Evolutionary conservation across 2,888 invertebrate species (phyloP).

Genomic region (Nasonia oneida): DNA sequence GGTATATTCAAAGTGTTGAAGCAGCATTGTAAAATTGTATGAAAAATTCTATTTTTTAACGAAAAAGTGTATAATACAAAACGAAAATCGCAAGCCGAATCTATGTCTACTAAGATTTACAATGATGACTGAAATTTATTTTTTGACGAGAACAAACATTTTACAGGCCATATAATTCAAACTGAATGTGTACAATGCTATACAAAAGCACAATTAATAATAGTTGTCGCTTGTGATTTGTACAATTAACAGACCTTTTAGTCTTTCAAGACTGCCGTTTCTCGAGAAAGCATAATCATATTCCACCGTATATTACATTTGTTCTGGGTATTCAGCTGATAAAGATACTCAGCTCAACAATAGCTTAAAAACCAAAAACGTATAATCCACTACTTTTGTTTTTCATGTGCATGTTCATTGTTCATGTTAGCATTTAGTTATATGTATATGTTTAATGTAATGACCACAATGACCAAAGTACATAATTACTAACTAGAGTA

Average conservation of each 20-base stretch:
- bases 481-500: conserved; percentile 7
- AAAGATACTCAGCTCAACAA: not conserved
- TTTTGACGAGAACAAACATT: conserved; percentile 13
- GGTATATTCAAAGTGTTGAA: not conserved
- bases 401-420: not conserved
- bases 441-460: not conserved
- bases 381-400: not conserved
- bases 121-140: conserved; percentile 14
- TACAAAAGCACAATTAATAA: not conserved
- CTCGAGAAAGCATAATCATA: not conserved
- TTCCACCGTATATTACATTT: not conserved
- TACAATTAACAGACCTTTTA: not conserved
- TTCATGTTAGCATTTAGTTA: not conserved
- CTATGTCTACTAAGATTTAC: not conserved
- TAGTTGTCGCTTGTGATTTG: not conserved
- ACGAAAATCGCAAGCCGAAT: not conserved
- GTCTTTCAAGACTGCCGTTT: not conserved
- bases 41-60: not conserved
- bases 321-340: not conserved
- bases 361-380: not conserved
- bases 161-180: not conserved
- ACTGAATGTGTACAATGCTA: not conserved
- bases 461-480: conserved; percentile 20
- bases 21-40: not conserved
- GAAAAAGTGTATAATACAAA: not conserved